phyloP scores from a whole-genome alignment of 1,140 invertebrate genomes.

The Rhynchophorus ferrugineus region DNA sequence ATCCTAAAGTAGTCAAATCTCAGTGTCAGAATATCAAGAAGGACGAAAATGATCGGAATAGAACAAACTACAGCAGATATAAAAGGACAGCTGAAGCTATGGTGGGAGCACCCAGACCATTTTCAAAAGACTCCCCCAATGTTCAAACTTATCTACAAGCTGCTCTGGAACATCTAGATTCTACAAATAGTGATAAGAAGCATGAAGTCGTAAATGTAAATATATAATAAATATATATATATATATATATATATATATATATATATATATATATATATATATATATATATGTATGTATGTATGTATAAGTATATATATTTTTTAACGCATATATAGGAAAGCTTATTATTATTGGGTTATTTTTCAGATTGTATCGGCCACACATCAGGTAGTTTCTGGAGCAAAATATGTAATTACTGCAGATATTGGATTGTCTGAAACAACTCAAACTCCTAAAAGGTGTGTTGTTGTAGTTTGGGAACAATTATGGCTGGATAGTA shows the following conservation, averaged over 20 bases:
- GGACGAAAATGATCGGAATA: slow-evolving; percentile 28
- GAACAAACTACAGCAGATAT: slow-evolving; percentile 27
- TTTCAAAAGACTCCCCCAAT: slow-evolving; percentile 33
- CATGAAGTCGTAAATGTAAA: slow-evolving; percentile 22
- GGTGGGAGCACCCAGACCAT: slow-evolving; percentile 25
- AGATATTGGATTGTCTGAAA: slow-evolving; percentile 24
- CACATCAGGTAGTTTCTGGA: slow-evolving; percentile 26
- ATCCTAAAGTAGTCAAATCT: slow-evolving; percentile 36
- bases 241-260: too few relatives aligned
- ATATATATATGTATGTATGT: too few relatives aligned
- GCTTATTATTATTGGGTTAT: too few relatives aligned
- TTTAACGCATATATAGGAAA: too few relatives aligned
- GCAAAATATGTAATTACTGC: slow-evolving; percentile 18
- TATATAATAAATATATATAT: not conserved
- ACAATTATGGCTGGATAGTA: slow-evolving; percentile 47
- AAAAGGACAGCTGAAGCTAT: slow-evolving; percentile 1
- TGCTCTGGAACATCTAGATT: slow-evolving; percentile 32
- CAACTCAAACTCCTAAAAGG: slow-evolving; percentile 28
- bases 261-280: too few relatives aligned
- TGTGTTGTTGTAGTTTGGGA: slow-evolving; percentile 47
- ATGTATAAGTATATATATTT: too few relatives aligned
- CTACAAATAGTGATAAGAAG: slow-evolving; percentile 15
- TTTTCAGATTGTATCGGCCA: slow-evolving; percentile 18
- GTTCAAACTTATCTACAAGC: slow-evolving; percentile 37
- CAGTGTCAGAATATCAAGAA: slow-evolving; percentile 36